Conservation (phyloP, 1,140 invertebrate genomes). For the Lethocerus indicus region DNA sequence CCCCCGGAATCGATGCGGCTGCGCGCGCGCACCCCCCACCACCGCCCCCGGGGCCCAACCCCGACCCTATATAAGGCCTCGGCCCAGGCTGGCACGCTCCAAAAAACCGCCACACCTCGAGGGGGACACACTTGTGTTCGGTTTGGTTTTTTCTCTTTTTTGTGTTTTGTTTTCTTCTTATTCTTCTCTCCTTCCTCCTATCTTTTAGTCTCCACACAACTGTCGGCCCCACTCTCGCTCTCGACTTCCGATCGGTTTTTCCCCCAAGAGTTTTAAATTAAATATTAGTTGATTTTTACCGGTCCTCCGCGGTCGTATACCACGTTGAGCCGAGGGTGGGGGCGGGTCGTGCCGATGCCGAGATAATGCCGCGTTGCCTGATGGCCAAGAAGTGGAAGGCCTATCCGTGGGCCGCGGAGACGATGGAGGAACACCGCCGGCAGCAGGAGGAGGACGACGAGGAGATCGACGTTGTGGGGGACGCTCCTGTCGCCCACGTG, state of each 20-base stretch:
- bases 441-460: slow-evolving; percentile 45
- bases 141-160: slow-evolving; percentile 15
- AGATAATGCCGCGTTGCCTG: slow-evolving; percentile 23
- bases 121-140: slow-evolving; percentile 12
- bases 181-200: slow-evolving; percentile 11
- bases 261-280: neutral
- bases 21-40: too few species aligned
- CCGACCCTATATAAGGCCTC: too few species aligned
- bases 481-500: slow-evolving; percentile 17
- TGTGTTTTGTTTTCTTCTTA: slow-evolving; percentile 17
- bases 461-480: slow-evolving; percentile 68
- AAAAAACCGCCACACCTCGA: slow-evolving; percentile 10
- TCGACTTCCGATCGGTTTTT: too few species aligned
- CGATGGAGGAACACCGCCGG: slow-evolving; percentile 16
- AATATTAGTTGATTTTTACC: neutral
- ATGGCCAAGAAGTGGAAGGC: slow-evolving; percentile 86
- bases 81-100: too few species aligned
- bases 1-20: too few species aligned
- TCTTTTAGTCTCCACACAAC: too few species aligned
- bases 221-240: too few species aligned
- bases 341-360: slow-evolving; percentile 2
- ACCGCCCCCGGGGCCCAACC: too few species aligned
- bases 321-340: neutral
- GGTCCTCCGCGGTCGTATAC: neutral
- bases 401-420: slow-evolving; percentile 52